phyloP scores from a whole-genome alignment of 2,888 invertebrate genomes.

The Yponomeuta plumbellus region DNA sequence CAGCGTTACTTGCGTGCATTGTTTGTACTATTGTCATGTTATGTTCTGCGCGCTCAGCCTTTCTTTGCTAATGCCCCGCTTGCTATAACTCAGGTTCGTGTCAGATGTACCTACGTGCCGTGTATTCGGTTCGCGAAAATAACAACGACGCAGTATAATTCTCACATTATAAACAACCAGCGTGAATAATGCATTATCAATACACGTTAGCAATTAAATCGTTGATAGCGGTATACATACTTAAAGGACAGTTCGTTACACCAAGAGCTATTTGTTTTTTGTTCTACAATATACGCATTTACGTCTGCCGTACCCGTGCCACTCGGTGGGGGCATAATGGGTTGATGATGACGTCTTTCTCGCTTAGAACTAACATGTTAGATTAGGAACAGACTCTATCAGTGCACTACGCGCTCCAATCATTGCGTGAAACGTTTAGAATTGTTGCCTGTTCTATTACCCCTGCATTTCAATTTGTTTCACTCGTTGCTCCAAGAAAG shows the following conservation, averaged over 20 bases:
- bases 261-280: no score
- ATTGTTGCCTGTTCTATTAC: neutral
- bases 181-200: conserved; percentile 3
- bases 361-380: no score
- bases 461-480: neutral
- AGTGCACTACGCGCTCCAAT: neutral
- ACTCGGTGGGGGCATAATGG: no score
- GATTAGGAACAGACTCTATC: no score
- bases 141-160: neutral
- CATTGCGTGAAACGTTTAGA: neutral
- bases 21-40: conserved; percentile 14
- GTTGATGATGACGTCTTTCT: no score
- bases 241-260: no score
- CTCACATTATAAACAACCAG: conserved; percentile 1
- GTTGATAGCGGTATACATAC: neutral
- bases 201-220: neutral
- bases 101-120: neutral
- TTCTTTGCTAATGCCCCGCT: neutral
- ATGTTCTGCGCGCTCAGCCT: conserved; percentile 7
- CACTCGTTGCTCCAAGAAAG: neutral
- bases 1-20: conserved; percentile 29
- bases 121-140: neutral
- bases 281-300: no score
- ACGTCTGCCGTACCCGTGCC: no score
- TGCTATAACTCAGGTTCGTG: conserved; percentile 8